Evolutionary conservation across 2,797 vertebrate species (phyloP), one percentile per base, ranked within the genome.

Genomic region (Enteromius treurensis): DNA sequence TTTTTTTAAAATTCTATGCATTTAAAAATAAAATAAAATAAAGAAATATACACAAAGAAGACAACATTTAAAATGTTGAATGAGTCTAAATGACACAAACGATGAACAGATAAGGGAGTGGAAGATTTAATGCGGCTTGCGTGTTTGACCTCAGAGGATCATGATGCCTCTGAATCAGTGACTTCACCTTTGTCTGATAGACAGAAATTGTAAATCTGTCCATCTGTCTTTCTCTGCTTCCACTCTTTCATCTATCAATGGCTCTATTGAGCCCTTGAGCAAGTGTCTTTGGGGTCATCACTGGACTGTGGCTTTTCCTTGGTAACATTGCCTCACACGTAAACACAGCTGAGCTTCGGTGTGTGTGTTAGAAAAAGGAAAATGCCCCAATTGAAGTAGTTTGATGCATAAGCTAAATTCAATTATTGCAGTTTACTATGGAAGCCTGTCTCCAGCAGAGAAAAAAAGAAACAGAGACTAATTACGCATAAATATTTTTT

Each of bases 221-320:
- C 23, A 23, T 81, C 77, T 71, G 32, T 67, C 34, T 55, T 77
- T 71, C 77, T 58, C 42, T 79, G 34, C 68, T 65, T 85, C 71
- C 42, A 71, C 69, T 62, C 74, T 84, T 85, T 85, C 34, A 84
- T 84, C 83, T 60, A 77, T 86, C 86, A 90, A 89, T 87, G 87
- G 77, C 74, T 86, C 77, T 78, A 89, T 90, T 90, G 83, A 89
- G 79, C 1, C n/a, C 37, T 19, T 51, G 51, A 83, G 26, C 47
- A 19, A 73, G 84, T 81, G 74, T 81, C 65, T 47, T 79, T 64
- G 71, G 83, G 86, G 83, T 87, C 85, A 81, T 84, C 79, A 34
- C 84, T 86, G 86, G 84, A 62, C 85, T 85, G 69, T 67, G 85
- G 58, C 83, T 80, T 86, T 79, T 32, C 71, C 86, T 85, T 88